Evolutionary conservation across 2,888 invertebrate species (phyloP), one percentile per base, ranked within the genome.

Genomic region (Tenthredo notha): DNA sequence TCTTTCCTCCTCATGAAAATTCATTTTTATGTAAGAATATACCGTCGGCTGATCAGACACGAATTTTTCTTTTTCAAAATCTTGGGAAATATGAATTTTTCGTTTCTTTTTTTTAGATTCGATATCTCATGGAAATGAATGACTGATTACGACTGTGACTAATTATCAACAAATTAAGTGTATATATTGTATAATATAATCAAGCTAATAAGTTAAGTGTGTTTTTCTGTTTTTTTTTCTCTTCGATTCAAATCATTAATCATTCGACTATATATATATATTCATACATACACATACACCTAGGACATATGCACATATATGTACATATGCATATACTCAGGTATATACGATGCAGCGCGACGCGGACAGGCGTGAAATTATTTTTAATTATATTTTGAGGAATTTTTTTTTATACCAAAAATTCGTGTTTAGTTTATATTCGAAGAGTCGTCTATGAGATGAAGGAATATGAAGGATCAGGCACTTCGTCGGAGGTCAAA

Each of bases 21-120:
- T 15, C 47, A 12, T 47, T 15, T 54, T n/a, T 1, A n/a, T 5
- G 54, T 54, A 54, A n/a, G 1, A 54, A 29, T 25, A 29, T 15
- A 67, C 67, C 29, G 67, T 67, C 15, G 70, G 70, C 70, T 37
- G 70, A 70, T n/a, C 70, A 4, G 1, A 37, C 70, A 37, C 70
- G 37, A 37, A 15, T 70, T n/a, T 0, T 70, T 70, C 37, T n/a
- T n/a, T n/a, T 37, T 70, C 15, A n/a, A 70, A 70, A 37, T 15
- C 33, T 33, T 3, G 15, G 10, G 29, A 6, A 10, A 25, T 6
- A 29, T 1, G 29, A 25, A 0, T 10, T 65, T 65, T 12, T 15
- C 25, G 12, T 65, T 65, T 65, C 25, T 12, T 65, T 65, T 29
- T 10, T 65, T 29, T 10, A 65, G 29, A 29, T 4, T 1, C 18